Conservation (phyloP, 2,888 invertebrate species). For the Troides aeacus region DNA sequence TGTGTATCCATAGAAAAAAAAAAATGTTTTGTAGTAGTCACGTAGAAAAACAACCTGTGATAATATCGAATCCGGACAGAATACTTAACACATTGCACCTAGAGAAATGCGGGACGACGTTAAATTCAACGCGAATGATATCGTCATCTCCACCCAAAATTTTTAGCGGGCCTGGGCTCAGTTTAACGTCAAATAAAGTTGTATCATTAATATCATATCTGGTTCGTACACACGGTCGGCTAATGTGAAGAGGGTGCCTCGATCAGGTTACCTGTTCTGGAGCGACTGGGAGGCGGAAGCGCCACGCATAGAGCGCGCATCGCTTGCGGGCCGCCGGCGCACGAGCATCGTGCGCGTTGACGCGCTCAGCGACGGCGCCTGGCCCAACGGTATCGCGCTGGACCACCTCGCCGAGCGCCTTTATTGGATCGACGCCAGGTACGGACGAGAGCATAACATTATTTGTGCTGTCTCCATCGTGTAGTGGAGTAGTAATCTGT, state of each 20-base stretch:
- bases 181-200: too few species aligned
- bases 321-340: constrained; percentile 86
- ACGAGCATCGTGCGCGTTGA: constrained; percentile 80
- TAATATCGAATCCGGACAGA: too few species aligned
- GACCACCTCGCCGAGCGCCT: constrained; percentile 87
- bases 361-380: constrained; percentile 81
- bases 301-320: constrained; percentile 90
- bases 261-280: constrained; percentile 86
- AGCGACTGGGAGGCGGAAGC: constrained; percentile 90
- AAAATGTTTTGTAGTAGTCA: too few species aligned
- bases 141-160: too few species aligned
- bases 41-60: too few species aligned
- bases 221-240: too few species aligned
- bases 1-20: too few species aligned
- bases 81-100: too few species aligned
- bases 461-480: background rate
- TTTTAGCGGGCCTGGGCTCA: too few species aligned
- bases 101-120: too few species aligned
- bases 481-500: background rate
- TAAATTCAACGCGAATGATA: too few species aligned
- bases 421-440: constrained; percentile 90
- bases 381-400: constrained; percentile 90
- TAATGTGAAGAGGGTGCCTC: background rate
- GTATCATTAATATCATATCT: too few species aligned
- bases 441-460: background rate